Conservation (phyloP, 2,113 vertebrate genomes). For the Dipodomys merriami region DNA sequence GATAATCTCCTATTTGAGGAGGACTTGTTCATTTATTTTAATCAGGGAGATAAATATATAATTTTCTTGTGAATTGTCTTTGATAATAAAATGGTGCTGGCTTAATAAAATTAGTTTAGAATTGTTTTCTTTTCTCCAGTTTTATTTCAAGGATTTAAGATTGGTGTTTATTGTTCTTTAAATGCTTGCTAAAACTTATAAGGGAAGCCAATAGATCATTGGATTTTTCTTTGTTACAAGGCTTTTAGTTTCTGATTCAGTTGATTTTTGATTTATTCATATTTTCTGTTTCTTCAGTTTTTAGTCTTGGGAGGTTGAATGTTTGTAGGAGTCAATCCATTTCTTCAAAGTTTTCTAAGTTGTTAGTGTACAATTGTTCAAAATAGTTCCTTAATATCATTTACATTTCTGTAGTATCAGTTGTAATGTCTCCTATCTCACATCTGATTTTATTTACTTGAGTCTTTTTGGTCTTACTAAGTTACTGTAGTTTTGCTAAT, state of each 20-base stretch:
- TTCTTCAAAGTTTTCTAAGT: not conserved
- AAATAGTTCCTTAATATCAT: not conserved
- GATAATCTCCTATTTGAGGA: not conserved
- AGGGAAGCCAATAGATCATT: not conserved
- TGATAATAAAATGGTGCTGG: not conserved
- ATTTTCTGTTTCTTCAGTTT: not conserved
- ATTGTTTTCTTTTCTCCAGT: not conserved
- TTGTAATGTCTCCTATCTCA: not conserved
- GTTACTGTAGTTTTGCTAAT: not conserved
- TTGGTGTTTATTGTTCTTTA: not conserved
- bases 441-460: not conserved
- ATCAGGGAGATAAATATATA: not conserved
- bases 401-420: not conserved
- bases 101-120: not conserved
- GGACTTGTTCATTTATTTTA: not conserved
- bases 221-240: not conserved
- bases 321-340: not conserved
- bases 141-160: not conserved
- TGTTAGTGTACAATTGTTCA: not conserved
- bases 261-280: not conserved
- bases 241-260: not conserved
- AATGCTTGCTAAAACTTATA: not conserved
- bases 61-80: not conserved
- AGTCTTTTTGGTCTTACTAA: not conserved
- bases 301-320: not conserved